These are phyloP conservation scores for Galago senegalensis DNA, from an alignment of 2,797 vertebrate genomes.

Conservation along the genomic window DNA sequence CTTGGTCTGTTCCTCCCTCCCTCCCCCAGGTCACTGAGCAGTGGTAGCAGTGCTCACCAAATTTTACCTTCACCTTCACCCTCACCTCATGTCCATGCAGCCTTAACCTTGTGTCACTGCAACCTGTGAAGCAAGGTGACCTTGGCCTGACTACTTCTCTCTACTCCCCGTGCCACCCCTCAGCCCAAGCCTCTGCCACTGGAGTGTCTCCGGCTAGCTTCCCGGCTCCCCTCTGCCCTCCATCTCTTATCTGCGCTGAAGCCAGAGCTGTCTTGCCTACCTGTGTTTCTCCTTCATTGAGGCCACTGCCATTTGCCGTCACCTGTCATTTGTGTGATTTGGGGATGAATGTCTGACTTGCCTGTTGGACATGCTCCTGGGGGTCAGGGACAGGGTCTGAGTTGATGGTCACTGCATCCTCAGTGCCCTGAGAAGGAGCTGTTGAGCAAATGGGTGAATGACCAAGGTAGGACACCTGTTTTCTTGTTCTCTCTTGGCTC, in stretches of 20 bases:
- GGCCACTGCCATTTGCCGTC: not conserved
- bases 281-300: not conserved
- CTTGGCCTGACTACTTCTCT: not conserved
- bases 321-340: not conserved
- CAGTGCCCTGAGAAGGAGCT: not conserved
- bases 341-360: not conserved
- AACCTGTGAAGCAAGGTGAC: not conserved
- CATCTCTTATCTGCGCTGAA: not conserved
- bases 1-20: not conserved
- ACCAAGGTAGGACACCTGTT: not conserved
- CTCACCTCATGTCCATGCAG: not conserved
- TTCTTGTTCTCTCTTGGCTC: not conserved
- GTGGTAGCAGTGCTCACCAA: too few relatives aligned
- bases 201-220: not conserved
- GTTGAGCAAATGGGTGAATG: not conserved
- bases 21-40: not conserved
- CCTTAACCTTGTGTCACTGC: not conserved
- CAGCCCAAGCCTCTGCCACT: not conserved
- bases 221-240: not conserved
- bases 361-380: not conserved
- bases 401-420: rapidly evolving
- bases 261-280: not conserved
- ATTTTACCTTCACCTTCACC: not conserved
- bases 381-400: not conserved
- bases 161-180: rapidly evolving